Evolutionary conservation across 2,888 invertebrate species (phyloP), one percentile per base, ranked within the genome.

Genomic region (Petrolisthes cinctipes): DNA sequence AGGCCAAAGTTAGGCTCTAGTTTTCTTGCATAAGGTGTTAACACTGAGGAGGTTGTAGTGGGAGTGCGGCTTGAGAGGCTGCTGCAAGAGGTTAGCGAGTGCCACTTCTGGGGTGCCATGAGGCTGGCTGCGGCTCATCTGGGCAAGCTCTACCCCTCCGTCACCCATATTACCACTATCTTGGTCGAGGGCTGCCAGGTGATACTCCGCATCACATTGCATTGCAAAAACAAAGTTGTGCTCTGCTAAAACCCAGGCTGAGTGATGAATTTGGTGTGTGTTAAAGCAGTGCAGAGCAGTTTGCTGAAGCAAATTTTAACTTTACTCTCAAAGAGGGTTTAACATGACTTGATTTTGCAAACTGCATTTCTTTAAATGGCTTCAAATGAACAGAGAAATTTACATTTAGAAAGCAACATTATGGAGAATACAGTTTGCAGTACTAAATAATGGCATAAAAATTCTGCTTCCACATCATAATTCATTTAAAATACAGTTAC

Each of bases 161-260:
- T 86, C 76, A 76, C 83, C 37, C 86, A 86, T 83, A 83, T 86
- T 78, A 83, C 86, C 17, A 78, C 86, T 66, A 86, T 86, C 83
- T 75, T 86, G 73, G 86, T 86, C 78, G 56, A 86, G 71, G 86
- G 86, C 56, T 86, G 86, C 53, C 86, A 86, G 86, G 86, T 86
- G 86, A 86, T 61, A 56, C 76, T 75, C 53, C 14, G 37, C n/a
- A 54, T 53, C 54, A 20, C n/a, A 20, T 78, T n/a, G n/a, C 37
- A n/a, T 56, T 76, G 51, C 37, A 54, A 20, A 78, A 53, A 54
- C 78, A 78, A 53, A 53, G 14, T 54, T 71, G 61, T 82, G 75
- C 75, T 83, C n/a, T 83, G 83, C 83, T 83, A 83, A 57, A 75
- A 83, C 83, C 75, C 56, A 53, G 37, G 37, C 37, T 37, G 37